Evolutionary conservation across 2,113 vertebrate genomes (phyloP).

Genomic region (Psilopsiagon aymara): DNA sequence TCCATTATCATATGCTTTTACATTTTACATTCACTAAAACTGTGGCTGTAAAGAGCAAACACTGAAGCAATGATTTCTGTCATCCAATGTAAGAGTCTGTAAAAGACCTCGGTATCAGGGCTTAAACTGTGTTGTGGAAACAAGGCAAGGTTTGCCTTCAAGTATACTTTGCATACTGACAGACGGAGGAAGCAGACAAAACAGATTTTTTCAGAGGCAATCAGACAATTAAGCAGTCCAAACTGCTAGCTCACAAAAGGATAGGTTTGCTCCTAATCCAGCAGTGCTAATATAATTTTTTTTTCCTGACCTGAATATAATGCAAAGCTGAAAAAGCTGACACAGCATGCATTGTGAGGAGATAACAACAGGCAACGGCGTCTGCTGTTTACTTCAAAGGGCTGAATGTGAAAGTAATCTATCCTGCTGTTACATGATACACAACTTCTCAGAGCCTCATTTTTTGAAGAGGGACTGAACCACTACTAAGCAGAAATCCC

Average conservation of each 20-base stretch:
- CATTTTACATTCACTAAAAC: neutral
- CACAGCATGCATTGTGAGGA: neutral
- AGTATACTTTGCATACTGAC: neutral
- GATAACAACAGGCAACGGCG: accelerated
- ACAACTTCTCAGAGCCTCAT: neutral
- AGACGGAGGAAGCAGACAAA: neutral
- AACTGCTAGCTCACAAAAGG: neutral
- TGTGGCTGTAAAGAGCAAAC: neutral
- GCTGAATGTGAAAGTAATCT: neutral
- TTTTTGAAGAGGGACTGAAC: neutral
- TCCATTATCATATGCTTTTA: neutral
- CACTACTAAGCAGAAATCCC: neutral
- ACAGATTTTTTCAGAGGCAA: neutral
- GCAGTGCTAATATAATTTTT: neutral
- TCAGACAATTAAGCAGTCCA: neutral
- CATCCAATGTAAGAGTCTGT: neutral
- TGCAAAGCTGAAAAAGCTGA: neutral
- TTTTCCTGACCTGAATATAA: neutral
- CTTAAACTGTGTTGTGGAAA: neutral
- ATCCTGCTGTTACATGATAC: neutral
- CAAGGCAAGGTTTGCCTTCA: neutral
- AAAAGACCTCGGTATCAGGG: neutral
- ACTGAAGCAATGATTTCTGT: neutral
- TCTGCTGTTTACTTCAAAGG: neutral
- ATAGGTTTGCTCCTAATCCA: neutral